A percentile compares a stretch with the other conserved stretches of the same genome.
phyloP scores from a whole-genome alignment of 2,113 vertebrate species.

The Microtus richardsoni region DNA sequence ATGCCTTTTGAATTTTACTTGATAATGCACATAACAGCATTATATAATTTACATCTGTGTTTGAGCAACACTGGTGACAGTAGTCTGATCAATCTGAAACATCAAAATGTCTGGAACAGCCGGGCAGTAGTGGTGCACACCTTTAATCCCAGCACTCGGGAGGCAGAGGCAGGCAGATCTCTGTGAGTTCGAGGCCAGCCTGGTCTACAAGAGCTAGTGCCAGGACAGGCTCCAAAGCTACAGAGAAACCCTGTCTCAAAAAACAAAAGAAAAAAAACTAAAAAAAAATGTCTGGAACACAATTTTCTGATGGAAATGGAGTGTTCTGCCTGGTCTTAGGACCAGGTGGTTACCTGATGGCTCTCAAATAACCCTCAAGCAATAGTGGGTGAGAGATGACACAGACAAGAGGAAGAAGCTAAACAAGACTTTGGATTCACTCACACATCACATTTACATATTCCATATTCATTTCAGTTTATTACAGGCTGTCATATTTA shows the following conservation, averaged over 20 bases:
- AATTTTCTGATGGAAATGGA: background rate
- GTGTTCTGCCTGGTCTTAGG: background rate
- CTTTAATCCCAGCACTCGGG: no score
- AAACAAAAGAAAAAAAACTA: no score
- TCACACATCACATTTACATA: background rate
- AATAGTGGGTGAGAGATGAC: background rate
- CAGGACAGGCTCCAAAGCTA: no score
- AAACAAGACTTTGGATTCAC: background rate
- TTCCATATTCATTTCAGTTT: background rate
- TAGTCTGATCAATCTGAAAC: background rate
- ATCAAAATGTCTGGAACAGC: background rate
- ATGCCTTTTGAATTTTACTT: background rate
- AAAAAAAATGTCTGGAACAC: background rate
- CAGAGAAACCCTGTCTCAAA: no score
- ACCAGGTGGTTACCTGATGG: rapidly evolving
- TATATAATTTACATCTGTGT: background rate
- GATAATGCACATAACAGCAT: background rate
- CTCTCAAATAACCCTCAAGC: background rate
- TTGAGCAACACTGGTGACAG: background rate
- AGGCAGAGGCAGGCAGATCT: no score
- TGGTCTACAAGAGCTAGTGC: no score
- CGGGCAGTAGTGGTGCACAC: no score
- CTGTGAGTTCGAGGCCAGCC: no score
- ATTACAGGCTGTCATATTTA: background rate
- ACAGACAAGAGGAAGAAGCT: background rate